phyloP scores from a whole-genome alignment of 2,797 vertebrate genomes.

The Clamator glandarius region DNA sequence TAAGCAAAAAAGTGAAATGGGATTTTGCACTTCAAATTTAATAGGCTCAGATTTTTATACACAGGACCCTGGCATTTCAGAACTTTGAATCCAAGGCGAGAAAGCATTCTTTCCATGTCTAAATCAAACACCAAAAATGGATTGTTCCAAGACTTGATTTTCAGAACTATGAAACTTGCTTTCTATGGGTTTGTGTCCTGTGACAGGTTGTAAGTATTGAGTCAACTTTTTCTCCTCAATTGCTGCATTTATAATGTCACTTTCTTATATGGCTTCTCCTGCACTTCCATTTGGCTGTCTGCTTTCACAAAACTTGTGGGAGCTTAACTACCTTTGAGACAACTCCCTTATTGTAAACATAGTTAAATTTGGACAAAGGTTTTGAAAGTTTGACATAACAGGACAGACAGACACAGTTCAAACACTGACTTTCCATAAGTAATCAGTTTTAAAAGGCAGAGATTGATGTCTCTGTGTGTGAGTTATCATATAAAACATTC shows the following conservation, averaged over 20 bases:
- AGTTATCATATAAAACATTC: background rate
- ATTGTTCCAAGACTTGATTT: background rate
- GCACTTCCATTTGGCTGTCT: background rate
- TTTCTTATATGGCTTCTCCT: background rate
- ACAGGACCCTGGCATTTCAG: background rate
- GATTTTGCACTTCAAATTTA: background rate
- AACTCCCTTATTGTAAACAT: constrained; percentile 47
- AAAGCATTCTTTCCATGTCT: background rate
- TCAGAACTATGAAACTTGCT: background rate
- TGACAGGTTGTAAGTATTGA: background rate
- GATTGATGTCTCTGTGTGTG: background rate
- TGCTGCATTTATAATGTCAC: background rate
- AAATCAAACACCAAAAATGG: background rate
- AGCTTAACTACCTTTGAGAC: background rate
- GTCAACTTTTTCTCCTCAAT: background rate
- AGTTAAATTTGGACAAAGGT: constrained; percentile 7
- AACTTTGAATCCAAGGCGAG: background rate
- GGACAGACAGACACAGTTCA: background rate
- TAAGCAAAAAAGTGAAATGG: background rate
- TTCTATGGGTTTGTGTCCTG: background rate
- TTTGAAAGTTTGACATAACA: background rate
- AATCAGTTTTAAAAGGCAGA: background rate
- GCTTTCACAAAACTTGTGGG: background rate
- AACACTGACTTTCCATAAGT: background rate
- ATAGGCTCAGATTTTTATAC: background rate